Base-by-base conservation (phyloP, 2,797 vertebrate species). In the Tenualosa thibaudeaui region DNA sequence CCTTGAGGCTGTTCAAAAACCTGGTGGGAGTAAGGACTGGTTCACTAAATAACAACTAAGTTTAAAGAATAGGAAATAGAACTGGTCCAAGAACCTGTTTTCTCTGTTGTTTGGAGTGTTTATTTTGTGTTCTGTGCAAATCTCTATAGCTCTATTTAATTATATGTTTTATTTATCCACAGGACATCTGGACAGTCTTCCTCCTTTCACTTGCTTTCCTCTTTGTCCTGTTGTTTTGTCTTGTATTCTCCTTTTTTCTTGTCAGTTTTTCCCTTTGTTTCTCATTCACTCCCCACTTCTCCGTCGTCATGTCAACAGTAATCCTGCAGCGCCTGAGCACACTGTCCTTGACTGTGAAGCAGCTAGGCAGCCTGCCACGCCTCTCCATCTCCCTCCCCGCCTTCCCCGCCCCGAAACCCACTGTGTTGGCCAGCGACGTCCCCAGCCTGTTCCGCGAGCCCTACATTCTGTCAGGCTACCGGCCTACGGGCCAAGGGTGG, bases 381-480 rank as follows among this genome's bases (percentile, higher is more conserved):
- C 90, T 97, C 81, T 91, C 95, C 9, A 93, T 96, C 88, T 91
- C 94, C 2, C 88, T 96, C 9, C 89, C 94, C 3, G 93, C 95
- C 17, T 84, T 97, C 12, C 96, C 95, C 0, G 92, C 92, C 22
- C 95, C 96, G 90, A 92, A 96, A 0, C 92, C 96, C 86, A 98
- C 97, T 0, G 95, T 98, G 22, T 65, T 84, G 0, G 96, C 94
- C 86, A 93, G 91, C 0, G 95, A 98, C 9, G 97, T 99, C 31
- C 97, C 97, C 0, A 90, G 91, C 86, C 95, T 99, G 40, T 98
- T 98, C 91, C 94, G 95, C 0, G 97, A 99, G 93, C 98, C 97
- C 0, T 98, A 97, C 91, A 97, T 99, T 92, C 93, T 93, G 78
- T 86, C 95, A 0, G 98, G 98, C 0, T 99, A 98, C 93, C 96